Percentiles rank a stretch among this genome's conserved stretches.
Evolutionary conservation across 2,888 invertebrate genomes (phyloP).

Genomic region (Oscheius sp.): DNA sequence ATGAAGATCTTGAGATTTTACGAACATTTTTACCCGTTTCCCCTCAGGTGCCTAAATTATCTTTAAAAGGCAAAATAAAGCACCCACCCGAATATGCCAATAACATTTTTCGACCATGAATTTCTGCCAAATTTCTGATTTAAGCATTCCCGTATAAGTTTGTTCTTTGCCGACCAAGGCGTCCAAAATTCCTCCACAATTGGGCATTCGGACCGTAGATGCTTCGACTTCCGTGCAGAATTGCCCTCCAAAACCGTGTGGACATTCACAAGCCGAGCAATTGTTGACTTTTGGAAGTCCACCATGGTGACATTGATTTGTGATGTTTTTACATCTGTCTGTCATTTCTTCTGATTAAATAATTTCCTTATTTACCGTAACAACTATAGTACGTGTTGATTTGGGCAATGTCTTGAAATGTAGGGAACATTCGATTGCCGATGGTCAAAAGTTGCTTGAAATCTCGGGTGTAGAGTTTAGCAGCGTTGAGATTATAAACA

Average conservation of each 20-base stretch:
- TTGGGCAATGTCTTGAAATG: conserved; percentile 51
- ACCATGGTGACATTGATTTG: conserved; percentile 4
- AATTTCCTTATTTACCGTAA: conserved; percentile 37
- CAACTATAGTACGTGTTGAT: conserved; percentile 55
- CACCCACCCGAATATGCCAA: conserved; percentile 7
- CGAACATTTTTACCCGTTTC: conserved; percentile 6
- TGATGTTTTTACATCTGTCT: background rate
- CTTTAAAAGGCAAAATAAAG: background rate
- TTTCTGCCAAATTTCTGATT: background rate
- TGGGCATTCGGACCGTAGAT: background rate
- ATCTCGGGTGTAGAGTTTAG: conserved; percentile 49
- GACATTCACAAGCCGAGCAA: conserved; percentile 16
- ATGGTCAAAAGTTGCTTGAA: conserved; percentile 45
- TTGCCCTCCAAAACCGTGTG: conserved; percentile 15
- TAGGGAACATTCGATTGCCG: conserved; percentile 55
- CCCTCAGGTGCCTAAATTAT: conserved; percentile 2
- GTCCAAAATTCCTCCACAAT: conserved; percentile 24
- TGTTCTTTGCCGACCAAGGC: conserved; percentile 8
- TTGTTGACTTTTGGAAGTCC: conserved; percentile 10
- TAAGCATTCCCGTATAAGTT: background rate
- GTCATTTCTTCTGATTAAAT: background rate
- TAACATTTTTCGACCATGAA: conserved; percentile 17
- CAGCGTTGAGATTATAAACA: conserved; percentile 41
- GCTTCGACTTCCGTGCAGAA: conserved; percentile 6
- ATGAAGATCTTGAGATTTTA: background rate